Evolutionary conservation across 2,888 invertebrate species (phyloP), one percentile per base, ranked within the genome.

Genomic region (Dexiosoma caninum): DNA sequence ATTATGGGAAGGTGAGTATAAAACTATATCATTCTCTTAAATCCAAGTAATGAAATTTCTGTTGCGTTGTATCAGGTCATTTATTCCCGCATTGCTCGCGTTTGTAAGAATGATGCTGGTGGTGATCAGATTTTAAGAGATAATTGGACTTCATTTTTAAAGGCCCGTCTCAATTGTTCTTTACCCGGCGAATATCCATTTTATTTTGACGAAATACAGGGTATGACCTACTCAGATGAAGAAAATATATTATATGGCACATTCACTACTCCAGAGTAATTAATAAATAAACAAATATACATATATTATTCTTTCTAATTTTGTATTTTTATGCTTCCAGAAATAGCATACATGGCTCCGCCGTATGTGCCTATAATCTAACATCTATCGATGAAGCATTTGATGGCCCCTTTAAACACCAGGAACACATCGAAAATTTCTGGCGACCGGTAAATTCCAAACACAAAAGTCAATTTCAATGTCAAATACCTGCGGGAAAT

Each of bases 141-240:
- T 84, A 95, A 94, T 83, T 98, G 97, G 97, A 95, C 96, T n/a
- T 96, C 97, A 0, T 97, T 96, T 88, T 91, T 95, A 14, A 97
- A 97, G 90, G 96, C 97, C 0, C 92, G 97, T 0, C 90, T 97
- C 0, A 95, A 95, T 87, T 97, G 97, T 86, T 95, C 96, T 0
- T 90, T 96, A 12, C 95, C 95, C 0, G 97, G 96, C 0, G 95
- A 95, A 64, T 95, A 95, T 87, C 96, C 97, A 0, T 97, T 96
- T 90, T 94, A 96, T 89, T 97, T 95, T 86, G 94, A 97, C 87
- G 95, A 97, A 88, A 94, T 97, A n/a, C 96, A 96, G 90, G 94
- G 95, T 83, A 93, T 95, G 85, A 93, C 94, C 44, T 96, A 95
- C 87, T 91, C 96, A 69, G 92, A 94, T 0, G 94, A 94, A 78